phyloP scores from a whole-genome alignment of 92 coral and sea anemone genomes.

The Phenganax stokvisi region DNA sequence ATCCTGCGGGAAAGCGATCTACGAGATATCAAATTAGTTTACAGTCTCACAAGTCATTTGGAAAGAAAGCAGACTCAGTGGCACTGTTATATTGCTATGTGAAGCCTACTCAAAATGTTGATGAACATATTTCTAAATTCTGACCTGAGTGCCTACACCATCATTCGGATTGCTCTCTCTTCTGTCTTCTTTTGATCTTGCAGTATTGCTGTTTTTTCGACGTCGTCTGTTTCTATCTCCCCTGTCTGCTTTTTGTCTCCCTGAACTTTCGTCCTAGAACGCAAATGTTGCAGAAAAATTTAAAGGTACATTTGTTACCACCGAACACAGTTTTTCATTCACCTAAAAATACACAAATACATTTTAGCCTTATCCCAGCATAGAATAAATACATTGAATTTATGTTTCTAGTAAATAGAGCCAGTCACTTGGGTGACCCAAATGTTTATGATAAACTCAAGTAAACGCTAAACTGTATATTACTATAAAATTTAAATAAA shows the following conservation, averaged over 20 bases:
- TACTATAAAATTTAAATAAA: no score
- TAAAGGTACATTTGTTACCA: background rate
- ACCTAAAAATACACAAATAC: no score
- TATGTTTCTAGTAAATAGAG: no score
- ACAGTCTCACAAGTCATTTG: background rate
- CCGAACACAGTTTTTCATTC: no score
- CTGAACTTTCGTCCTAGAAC: constrained; percentile 29
- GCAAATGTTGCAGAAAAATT: background rate
- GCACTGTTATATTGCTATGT: background rate
- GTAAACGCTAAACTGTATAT: no score
- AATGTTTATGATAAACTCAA: no score
- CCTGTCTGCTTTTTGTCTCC: constrained; percentile 40
- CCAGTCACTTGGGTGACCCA: no score
- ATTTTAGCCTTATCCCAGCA: no score
- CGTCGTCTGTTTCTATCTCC: constrained; percentile 32
- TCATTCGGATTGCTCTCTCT: constrained; percentile 26
- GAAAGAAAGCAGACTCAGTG: background rate
- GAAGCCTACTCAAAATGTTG: background rate
- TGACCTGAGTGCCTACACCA: constrained; percentile 21
- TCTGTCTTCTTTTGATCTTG: constrained; percentile 35
- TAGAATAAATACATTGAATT: no score
- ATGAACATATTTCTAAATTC: background rate
- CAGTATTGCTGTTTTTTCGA: constrained; percentile 16
- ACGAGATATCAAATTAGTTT: background rate
- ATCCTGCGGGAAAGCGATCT: background rate